Base-by-base conservation (phyloP, 2,113 vertebrate genomes). In the Euleptes europaea region DNA sequence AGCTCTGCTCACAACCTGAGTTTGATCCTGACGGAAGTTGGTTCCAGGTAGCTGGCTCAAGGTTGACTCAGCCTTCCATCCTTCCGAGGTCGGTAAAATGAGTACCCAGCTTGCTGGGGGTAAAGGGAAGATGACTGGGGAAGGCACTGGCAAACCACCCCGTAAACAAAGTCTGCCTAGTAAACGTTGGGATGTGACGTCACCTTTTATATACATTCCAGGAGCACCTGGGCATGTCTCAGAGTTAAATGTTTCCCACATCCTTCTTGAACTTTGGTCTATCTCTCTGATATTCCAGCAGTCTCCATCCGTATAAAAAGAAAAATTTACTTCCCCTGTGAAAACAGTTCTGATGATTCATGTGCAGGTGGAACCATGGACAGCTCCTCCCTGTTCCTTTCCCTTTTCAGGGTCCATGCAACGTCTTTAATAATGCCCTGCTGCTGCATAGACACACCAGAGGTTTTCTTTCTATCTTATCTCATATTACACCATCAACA, bases 361-460 rank as follows among this genome's bases (percentile, higher is more conserved):
- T 47, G 6, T 38, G 38, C 8, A 73, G 31, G 11, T 26, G 31
- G n/a, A 9, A 80, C 84, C 84, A 80, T 38, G 77, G 84, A 85
- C 77, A 85, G 84, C 84, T 85, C 84, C 83, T n/a, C 11, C 10
- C 26, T 1, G 38, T 84, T 85, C 14, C 7, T 31, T 28, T 78
- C 35, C 33, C 47, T 1, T 75, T 83, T 67, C 60, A 67, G 3
- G 31, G 28, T 13, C 71, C 31, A 73, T 7, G 33, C 67, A 42
- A 3, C 10, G 35, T 85, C 19, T 11, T 28, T n/a, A n/a, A 57
- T n/a, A 69, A 38, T 35, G 21, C 5, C 51, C 13, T 40, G 69
- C 40, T 31, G 57, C 11, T 63, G 49, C 26, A 21, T 28, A 33
- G 40, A 17, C 47, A n/a, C 5, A 3, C 26, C 42, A 70, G 13